Percentiles rank a stretch among this genome's conserved stretches.
These are phyloP conservation scores for Mesocricetus auratus DNA, from an alignment of 2,113 vertebrate genomes.

Conservation along the genomic window DNA sequence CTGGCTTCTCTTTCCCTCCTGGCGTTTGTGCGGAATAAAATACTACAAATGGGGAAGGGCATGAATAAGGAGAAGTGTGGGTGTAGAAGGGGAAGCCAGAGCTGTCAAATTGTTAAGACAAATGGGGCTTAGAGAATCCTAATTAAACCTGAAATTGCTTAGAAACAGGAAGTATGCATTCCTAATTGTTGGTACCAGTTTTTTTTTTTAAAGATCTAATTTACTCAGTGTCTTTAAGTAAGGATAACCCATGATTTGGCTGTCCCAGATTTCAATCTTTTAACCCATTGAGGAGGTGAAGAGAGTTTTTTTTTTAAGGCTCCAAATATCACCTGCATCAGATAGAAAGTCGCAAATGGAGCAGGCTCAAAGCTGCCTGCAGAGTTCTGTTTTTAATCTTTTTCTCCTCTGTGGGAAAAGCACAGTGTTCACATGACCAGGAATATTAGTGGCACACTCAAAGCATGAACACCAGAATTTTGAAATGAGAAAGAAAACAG, in stretches of 20 bases:
- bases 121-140: conserved; percentile 78
- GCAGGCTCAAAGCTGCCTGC: background rate
- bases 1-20: background rate
- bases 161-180: conserved; percentile 78
- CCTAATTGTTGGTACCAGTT: conserved; percentile 70
- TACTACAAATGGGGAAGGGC: background rate
- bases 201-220: conserved; percentile 55
- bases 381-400: background rate
- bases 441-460: background rate
- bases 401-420: background rate
- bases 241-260: conserved; percentile 57
- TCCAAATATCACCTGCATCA: background rate
- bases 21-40: background rate
- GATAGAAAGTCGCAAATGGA: background rate
- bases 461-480: background rate
- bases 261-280: background rate
- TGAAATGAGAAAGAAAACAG: background rate
- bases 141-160: conserved; percentile 82
- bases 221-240: conserved; percentile 57
- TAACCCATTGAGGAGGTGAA: background rate
- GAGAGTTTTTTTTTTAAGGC: background rate
- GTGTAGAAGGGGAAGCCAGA: conserved; percentile 71
- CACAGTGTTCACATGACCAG: background rate
- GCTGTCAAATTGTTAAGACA: conserved; percentile 81
- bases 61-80: conserved; percentile 54